Conservation (phyloP, 2,113 vertebrate genomes). For the Antechinus stuartii region DNA sequence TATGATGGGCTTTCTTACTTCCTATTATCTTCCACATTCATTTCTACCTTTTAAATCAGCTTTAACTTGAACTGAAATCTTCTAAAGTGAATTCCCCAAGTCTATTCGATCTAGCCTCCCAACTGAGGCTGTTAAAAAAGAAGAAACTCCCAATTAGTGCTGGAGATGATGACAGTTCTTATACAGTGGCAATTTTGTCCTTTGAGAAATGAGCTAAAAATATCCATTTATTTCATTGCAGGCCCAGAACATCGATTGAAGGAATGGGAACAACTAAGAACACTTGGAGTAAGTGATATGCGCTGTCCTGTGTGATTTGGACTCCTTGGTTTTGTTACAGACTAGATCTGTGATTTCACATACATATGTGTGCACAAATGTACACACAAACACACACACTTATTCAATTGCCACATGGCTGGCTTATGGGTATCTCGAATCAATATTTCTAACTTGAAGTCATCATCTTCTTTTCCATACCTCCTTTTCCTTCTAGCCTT, state of each 20-base stretch:
- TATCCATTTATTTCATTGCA: not conserved
- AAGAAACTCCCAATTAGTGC: not conserved
- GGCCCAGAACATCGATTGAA: not conserved
- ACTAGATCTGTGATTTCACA: not conserved
- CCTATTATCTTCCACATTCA: not conserved
- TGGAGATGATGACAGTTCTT: not conserved
- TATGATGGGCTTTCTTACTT: not conserved
- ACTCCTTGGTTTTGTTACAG: not conserved
- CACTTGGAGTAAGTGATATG: not conserved
- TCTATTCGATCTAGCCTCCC: not conserved
- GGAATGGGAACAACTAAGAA: not conserved
- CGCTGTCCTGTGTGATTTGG: not conserved
- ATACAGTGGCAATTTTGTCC: not conserved
- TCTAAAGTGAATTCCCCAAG: not conserved
- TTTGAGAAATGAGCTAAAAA: not conserved
- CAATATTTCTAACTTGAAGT: not conserved
- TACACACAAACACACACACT: not conserved
- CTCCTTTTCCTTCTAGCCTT: not conserved
- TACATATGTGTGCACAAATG: no score
- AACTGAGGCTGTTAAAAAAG: not conserved
- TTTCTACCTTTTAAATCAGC: not conserved
- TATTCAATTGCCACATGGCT: not conserved
- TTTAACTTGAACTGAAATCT: not conserved
- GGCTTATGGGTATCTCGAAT: not conserved
- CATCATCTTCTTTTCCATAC: not conserved